phyloP scores from a whole-genome alignment of 2,797 vertebrate species.

The Lithobates pipiens region DNA sequence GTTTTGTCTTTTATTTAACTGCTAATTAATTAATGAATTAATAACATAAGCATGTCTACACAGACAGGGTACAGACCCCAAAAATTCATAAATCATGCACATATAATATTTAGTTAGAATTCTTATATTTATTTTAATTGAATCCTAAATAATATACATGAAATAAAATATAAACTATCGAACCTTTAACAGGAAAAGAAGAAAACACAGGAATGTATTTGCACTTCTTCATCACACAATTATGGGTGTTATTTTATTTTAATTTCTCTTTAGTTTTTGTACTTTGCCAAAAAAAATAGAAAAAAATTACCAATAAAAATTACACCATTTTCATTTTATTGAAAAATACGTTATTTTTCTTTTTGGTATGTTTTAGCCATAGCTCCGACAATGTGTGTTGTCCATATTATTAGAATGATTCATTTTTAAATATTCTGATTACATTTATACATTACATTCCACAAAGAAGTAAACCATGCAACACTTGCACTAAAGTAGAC shows the following conservation, averaged over 20 bases:
- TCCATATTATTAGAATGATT: too few relatives aligned
- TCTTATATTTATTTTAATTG: neutral
- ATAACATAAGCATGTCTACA: constrained; percentile 34
- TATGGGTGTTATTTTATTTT: neutral
- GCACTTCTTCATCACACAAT: too few relatives aligned
- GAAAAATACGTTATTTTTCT: neutral
- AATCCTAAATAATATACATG: too few relatives aligned
- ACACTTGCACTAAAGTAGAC: too few relatives aligned
- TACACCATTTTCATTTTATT: neutral
- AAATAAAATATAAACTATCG: too few relatives aligned
- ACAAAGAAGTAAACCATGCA: too few relatives aligned
- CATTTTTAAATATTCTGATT: too few relatives aligned
- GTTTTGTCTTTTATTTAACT: constrained; percentile 35
- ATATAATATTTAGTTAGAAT: constrained; percentile 1
- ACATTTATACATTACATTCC: too few relatives aligned
- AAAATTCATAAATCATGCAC: constrained; percentile 14
- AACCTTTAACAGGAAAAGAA: too few relatives aligned
- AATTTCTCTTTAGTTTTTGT: neutral
- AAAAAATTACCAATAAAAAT: neutral
- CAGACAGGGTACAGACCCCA: constrained; percentile 21
- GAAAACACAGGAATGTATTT: too few relatives aligned
- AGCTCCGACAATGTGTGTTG: too few relatives aligned
- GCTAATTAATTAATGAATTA: constrained; percentile 47
- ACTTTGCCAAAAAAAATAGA: too few relatives aligned
- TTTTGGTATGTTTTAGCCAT: neutral